Evolutionary conservation across 1,140 invertebrate genomes (phyloP).

Genomic region (Calycopis cecrops): DNA sequence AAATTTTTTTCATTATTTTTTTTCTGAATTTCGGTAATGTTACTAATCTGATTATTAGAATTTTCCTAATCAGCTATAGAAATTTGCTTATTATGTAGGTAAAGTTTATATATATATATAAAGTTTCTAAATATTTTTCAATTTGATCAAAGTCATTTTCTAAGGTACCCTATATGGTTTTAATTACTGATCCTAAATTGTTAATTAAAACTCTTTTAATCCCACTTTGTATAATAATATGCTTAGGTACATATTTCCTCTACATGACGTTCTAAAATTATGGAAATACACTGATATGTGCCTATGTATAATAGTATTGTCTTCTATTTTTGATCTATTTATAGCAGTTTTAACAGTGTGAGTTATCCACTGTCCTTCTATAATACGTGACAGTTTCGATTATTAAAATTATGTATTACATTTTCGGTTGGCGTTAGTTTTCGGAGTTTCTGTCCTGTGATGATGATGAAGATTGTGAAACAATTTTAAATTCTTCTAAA

Average conservation of each 20-base stretch:
- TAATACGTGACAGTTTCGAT: constrained; percentile 14
- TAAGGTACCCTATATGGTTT: constrained; percentile 34
- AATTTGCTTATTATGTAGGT: constrained; percentile 31
- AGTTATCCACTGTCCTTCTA: constrained; percentile 21
- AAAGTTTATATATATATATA: too few relatives aligned
- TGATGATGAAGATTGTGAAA: constrained; percentile 15
- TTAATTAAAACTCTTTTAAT: constrained; percentile 37
- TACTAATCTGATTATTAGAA: constrained; percentile 26
- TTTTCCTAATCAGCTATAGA: constrained; percentile 23
- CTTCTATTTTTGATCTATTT: constrained; percentile 3
- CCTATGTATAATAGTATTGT: constrained; percentile 21
- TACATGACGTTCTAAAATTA: constrained; percentile 25
- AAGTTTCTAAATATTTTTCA: constrained; percentile 25
- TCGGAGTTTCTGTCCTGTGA: constrained; percentile 14
- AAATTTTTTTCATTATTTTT: constrained; percentile 9
- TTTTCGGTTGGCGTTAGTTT: constrained; percentile 17
- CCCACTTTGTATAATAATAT: constrained; percentile 26
- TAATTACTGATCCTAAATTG: constrained; percentile 33
- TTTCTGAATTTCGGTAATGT: constrained; percentile 21
- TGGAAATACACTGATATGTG: constrained; percentile 22
- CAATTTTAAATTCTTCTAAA: constrained; percentile 22
- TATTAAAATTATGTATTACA: constrained; percentile 20
- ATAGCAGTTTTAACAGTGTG: constrained; percentile 1
- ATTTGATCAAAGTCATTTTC: constrained; percentile 32
- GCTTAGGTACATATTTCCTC: constrained; percentile 28